Evolutionary conservation across 2,113 vertebrate genomes (phyloP), one percentile per base, ranked within the genome.

Genomic region (Lepisosteus oculatus): DNA sequence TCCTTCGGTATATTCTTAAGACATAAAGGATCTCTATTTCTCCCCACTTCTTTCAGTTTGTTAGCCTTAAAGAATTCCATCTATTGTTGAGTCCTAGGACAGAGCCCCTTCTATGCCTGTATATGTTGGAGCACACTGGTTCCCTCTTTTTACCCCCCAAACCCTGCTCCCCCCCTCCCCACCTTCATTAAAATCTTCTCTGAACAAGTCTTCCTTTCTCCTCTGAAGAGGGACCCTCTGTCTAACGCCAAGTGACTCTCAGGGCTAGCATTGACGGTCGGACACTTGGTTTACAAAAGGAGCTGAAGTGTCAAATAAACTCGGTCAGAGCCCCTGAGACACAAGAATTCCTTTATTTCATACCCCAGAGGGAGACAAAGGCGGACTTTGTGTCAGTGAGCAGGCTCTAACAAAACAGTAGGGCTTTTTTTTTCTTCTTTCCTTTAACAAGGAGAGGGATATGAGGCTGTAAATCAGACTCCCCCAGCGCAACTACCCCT

Each of bases 201-300:
- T 81, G 92, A 94, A 98, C 95, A 97, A 97, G 91, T 92, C 90
- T 82, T 90, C 90, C 93, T 94, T 96, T 97, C 93, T 97, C 92
- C 89, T 83, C 91, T 95, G 91, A 94, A 97, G 95, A 97, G 96
- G 94, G 93, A 94, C 94, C 92, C 92, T 95, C 92, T 96, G 95
- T 95, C 95, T 90, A 87, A 87, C 85, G 92, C 93, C 94, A 93
- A 95, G 92, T 91, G 89, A 94, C 95, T 95, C 95, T 95, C 93
- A 92, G 91, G 95, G 93, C 90, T 84, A 89, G 89, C 93, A 92
- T 94, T 97, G 94, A 95, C 94, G 89, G 90, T 82, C 89, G 87
- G 93, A 91, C 93, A 94, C 93, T 95, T 89, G 77, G 92, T 91
- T 84, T 89, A 96, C 94, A 96, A 96, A 96, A 92, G 93, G 90